Evolutionary conservation across 1,140 invertebrate genomes (phyloP).

Genomic region (Luehdorfia chinensis): DNA sequence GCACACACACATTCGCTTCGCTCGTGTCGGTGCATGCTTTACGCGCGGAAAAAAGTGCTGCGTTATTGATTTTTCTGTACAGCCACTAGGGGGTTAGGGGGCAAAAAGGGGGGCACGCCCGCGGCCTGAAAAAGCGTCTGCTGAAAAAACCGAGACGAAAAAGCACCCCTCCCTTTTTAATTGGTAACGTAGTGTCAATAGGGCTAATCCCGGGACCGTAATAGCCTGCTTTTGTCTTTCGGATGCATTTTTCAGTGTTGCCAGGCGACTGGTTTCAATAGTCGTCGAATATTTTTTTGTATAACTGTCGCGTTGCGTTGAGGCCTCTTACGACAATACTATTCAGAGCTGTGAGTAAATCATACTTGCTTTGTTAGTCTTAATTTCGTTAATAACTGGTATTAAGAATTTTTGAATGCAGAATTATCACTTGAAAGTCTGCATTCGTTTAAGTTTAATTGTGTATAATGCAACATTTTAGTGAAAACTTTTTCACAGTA

Average conservation of each 20-base stretch:
- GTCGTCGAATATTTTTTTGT: constrained; percentile 30
- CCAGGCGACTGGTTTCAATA: constrained; percentile 50
- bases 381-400: constrained; percentile 16
- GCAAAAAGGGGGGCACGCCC: constrained; percentile 43
- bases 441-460: neutral
- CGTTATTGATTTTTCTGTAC: constrained; percentile 75
- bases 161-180: constrained; percentile 74
- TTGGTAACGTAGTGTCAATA: constrained; percentile 77
- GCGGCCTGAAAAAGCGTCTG: constrained; percentile 73
- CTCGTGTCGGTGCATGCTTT: constrained; percentile 71
- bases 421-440: constrained; percentile 1
- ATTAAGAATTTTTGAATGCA: constrained; percentile 10
- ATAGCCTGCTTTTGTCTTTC: constrained; percentile 70
- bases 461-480: constrained; percentile 4
- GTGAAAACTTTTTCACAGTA: no score
- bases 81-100: constrained; percentile 41
- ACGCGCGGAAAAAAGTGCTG: constrained; percentile 75
- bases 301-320: constrained; percentile 7
- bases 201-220: constrained; percentile 70
- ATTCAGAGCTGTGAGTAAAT: constrained; percentile 2
- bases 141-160: constrained; percentile 76
- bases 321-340: constrained; percentile 11
- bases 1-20: constrained; percentile 39
- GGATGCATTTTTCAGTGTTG: constrained; percentile 71
- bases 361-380: constrained; percentile 11